A percentile compares a stretch with the other conserved stretches of the same genome.
Evolutionary conservation across 2,113 vertebrate species (phyloP).

Genomic region (Climacteris rufus): DNA sequence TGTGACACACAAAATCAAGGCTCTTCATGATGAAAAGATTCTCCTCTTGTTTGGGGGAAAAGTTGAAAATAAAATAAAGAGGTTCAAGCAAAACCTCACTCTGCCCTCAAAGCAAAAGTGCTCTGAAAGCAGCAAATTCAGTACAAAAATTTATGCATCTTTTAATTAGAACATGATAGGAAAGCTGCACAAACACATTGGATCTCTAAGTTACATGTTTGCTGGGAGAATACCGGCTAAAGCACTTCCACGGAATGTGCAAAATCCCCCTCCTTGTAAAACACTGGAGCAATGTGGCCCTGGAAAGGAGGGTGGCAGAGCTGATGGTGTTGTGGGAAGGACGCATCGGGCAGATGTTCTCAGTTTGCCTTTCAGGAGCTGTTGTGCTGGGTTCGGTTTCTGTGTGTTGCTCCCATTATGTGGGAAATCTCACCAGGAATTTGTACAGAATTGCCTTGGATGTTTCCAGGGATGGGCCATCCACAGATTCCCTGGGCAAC

Average conservation of each 20-base stretch:
- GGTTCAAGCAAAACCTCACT: background rate
- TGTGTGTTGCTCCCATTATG: rapidly evolving
- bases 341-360: background rate
- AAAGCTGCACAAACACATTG: background rate
- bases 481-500: background rate
- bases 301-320: background rate
- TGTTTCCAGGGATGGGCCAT: background rate
- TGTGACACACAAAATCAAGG: background rate
- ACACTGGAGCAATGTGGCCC: rapidly evolving
- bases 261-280: background rate
- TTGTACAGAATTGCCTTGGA: background rate
- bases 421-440: background rate
- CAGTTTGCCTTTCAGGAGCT: rapidly evolving
- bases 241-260: background rate
- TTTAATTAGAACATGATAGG: background rate
- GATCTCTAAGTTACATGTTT: background rate
- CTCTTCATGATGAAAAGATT: background rate
- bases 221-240: background rate
- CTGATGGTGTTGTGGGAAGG: background rate
- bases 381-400: background rate
- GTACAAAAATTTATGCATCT: background rate
- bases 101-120: background rate
- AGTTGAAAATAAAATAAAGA: background rate
- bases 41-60: background rate
- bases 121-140: background rate